Evolutionary conservation across 2,113 vertebrate species (phyloP), one percentile per base, ranked within the genome.

Genomic region (Cyprinus carpio): DNA sequence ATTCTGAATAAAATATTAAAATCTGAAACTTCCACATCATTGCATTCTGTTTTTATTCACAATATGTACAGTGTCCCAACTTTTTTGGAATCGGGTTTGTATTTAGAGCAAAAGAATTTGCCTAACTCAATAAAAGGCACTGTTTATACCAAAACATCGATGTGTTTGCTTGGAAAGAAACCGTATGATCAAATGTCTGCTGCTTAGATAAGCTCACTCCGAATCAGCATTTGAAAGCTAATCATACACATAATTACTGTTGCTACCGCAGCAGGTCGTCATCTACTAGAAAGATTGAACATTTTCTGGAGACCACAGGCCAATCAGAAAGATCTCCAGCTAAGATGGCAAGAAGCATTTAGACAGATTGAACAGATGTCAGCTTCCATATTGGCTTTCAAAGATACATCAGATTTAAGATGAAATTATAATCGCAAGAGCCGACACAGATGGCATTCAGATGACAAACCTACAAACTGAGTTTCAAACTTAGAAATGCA

Each of bases 161-260:
- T 87, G 89, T 85, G 90, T 92, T 87, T 93, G 90, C 91, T 40
- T 78, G 27, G 27, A 60, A 81, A 78, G 51, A 81, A 54, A 10
- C 46, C 71, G 34, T 72, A 29, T 72, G 77, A 58, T 58, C 51
- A 85, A 58, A 37, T 4, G 25, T 76, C 72, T 56, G 62, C 34
- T 29, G 51, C 64, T 43, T 40, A 9, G 76, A 79, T 62, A 40
- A 58, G 54, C 56, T 62, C 23, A n/a, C 56, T 25, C 2, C 62
- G 54, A 79, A 79, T 79, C 76, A 79, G 31, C 31, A 62, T 40
- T 18, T 34, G 10, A 40, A 79, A 40, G 20, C 51, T n/a, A 40
- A 58, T 60, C 56, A n/a, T 13, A 54, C 6, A 82, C n/a, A n/a
- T 18, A 82, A 71, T 69, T 82, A 51, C 46, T n/a, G 43, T n/a